Conservation (phyloP, 2,113 vertebrate species). For the Propithecus coquereli region DNA sequence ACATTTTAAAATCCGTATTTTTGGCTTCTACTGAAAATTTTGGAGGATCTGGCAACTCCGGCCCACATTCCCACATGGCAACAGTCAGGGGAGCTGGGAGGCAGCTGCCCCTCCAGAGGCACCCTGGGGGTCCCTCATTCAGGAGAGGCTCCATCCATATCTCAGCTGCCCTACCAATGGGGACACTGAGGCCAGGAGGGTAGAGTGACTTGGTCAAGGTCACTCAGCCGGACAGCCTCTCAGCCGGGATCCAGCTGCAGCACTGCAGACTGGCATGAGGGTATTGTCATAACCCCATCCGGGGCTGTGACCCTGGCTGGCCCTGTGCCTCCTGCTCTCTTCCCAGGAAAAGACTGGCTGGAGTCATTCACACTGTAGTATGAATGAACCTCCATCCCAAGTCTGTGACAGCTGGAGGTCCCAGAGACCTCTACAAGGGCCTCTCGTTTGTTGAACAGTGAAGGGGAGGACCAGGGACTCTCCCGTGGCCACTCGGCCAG, state of each 20-base stretch:
- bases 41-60: constrained; percentile 55
- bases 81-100: background rate
- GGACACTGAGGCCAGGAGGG: background rate
- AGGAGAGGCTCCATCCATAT: accelerated
- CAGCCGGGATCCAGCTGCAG: accelerated
- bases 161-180: accelerated
- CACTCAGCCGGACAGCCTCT: background rate
- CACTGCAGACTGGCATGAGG: background rate
- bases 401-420: background rate
- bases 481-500: accelerated
- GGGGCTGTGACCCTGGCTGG: background rate
- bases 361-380: background rate
- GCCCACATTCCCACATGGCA: constrained; percentile 61
- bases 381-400: background rate
- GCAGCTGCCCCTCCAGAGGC: background rate
- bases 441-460: background rate
- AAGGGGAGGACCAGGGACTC: too few relatives aligned
- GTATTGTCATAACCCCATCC: too few relatives aligned
- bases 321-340: background rate
- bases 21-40: constrained; percentile 71
- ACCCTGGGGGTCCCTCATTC: background rate
- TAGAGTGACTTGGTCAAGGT: accelerated
- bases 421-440: background rate
- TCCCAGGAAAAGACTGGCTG: background rate
- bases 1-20: constrained; percentile 74